A percentile compares a stretch with the other conserved stretches of the same genome.
Evolutionary conservation across 53 echinoderm and acorn worm genomes (phyloP).

Genomic region (Pentamera pediparva): DNA sequence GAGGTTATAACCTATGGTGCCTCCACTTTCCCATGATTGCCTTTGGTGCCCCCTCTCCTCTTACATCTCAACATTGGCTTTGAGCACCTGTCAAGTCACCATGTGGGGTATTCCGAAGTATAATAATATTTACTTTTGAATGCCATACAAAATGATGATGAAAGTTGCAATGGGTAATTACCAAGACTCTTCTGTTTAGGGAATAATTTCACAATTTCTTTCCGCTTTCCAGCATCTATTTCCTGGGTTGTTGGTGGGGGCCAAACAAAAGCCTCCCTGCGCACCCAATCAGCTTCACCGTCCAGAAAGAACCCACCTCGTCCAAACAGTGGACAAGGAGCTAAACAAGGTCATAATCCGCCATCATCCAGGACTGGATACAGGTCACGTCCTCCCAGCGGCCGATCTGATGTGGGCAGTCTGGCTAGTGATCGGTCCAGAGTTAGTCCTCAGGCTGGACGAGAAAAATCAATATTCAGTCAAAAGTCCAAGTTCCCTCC

Average conservation of each 20-base stretch:
- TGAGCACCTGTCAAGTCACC: too few species aligned
- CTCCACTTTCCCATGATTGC: too few species aligned
- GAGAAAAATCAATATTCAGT: not conserved
- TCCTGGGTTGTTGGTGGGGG: constrained; percentile 55
- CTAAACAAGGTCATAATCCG: constrained; percentile 10
- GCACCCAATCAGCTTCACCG: constrained; percentile 59
- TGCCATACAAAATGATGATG: too few species aligned
- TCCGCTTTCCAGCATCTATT: constrained; percentile 23
- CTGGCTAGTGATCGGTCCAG: not conserved
- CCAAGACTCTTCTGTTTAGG: too few species aligned
- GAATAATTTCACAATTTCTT: not conserved
- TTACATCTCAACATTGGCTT: too few species aligned
- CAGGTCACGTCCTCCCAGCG: constrained; percentile 21
- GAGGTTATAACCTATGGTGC: too few species aligned
- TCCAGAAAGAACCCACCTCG: constrained; percentile 18
- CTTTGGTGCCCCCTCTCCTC: too few species aligned
- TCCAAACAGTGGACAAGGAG: constrained; percentile 21
- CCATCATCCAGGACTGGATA: constrained; percentile 9
- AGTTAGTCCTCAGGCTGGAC: not conserved
- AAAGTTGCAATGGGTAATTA: too few species aligned
- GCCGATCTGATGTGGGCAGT: not conserved
- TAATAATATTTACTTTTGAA: too few species aligned
- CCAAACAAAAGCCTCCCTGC: constrained; percentile 28
- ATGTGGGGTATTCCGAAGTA: too few species aligned
- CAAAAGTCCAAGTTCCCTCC: not conserved